Percentiles rank a stretch among this genome's conserved stretches.
Evolutionary conservation across 2,888 invertebrate species (phyloP).

Genomic region (Tholera decimalis): DNA sequence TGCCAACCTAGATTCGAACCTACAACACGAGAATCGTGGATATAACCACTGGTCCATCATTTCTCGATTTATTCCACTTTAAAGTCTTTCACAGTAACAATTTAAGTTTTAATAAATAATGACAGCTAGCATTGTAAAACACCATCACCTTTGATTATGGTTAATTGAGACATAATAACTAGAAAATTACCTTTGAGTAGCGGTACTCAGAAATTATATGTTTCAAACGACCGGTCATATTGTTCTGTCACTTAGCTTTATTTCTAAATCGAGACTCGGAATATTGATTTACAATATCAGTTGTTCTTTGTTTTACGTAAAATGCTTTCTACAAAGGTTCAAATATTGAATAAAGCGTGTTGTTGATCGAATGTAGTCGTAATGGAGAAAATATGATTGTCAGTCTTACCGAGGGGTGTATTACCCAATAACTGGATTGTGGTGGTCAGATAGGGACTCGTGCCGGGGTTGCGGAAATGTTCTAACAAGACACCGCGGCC

Average conservation of each 20-base stretch:
- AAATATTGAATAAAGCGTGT: background rate
- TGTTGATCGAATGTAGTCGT: background rate
- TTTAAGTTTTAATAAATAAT: slow-evolving; percentile 52
- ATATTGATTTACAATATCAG: slow-evolving; percentile 11
- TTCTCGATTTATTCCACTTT: background rate
- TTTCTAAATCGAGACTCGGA: slow-evolving; percentile 22
- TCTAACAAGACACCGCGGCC: no score
- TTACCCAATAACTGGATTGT: background rate
- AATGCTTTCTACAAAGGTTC: background rate
- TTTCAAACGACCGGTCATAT: slow-evolving; percentile 32
- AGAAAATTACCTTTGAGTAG: slow-evolving; percentile 54
- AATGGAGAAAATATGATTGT: background rate
- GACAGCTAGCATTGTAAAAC: slow-evolving; percentile 31
- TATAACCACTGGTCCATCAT: no score
- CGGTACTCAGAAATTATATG: slow-evolving; percentile 59
- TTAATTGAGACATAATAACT: slow-evolving; percentile 70
- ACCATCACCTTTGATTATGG: slow-evolving; percentile 47
- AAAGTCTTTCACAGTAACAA: slow-evolving; percentile 15
- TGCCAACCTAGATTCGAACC: no score
- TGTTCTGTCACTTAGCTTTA: slow-evolving; percentile 33
- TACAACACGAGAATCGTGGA: no score
- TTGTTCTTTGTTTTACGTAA: background rate
- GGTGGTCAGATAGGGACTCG: background rate
- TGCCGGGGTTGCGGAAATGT: no score
- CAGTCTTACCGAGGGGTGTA: background rate